A percentile compares a stretch with the other conserved stretches of the same genome.
Evolutionary conservation across 2,888 invertebrate genomes (phyloP).

Genomic region (Drosophila quasianomalipes): DNA sequence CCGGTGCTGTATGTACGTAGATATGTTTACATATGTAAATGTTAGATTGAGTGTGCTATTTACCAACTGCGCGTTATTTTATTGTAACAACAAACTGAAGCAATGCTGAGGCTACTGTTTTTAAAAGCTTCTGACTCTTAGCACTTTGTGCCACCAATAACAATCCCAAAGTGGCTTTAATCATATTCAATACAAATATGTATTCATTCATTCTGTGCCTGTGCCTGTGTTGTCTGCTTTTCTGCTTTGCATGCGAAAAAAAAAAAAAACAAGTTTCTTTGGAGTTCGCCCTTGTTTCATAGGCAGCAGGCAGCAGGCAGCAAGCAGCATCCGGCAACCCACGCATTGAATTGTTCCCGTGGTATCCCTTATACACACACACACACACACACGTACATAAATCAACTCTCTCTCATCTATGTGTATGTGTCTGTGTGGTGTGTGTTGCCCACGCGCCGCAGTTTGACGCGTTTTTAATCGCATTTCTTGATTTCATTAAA

Average conservation of each 20-base stretch:
- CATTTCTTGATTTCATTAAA: slow-evolving; percentile 57
- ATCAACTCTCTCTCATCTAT: slow-evolving; percentile 1
- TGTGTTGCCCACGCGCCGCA: slow-evolving; percentile 47
- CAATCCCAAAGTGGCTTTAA: not conserved
- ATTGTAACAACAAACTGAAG: not conserved
- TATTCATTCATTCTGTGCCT: slow-evolving; percentile 4
- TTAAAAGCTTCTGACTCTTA: slow-evolving; percentile 1
- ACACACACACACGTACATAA: not conserved
- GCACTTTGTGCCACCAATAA: slow-evolving; percentile 5
- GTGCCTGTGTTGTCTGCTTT: slow-evolving; percentile 12
- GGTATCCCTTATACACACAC: slow-evolving; percentile 21
- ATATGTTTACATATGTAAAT: slow-evolving; percentile 3
- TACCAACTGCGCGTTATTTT: slow-evolving; percentile 7
- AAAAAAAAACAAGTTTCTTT: slow-evolving; percentile 46
- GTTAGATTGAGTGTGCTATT: slow-evolving; percentile 1
- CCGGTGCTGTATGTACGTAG: not conserved
- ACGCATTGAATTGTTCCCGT: slow-evolving; percentile 29
- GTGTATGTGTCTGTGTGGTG: not conserved
- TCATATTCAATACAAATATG: not conserved
- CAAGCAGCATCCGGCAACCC: slow-evolving; percentile 37
- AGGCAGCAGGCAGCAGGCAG: not conserved
- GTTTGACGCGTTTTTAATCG: slow-evolving; percentile 57
- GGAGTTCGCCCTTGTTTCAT: slow-evolving; percentile 37
- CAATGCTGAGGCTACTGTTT: not conserved
- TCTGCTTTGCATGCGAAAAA: slow-evolving; percentile 31